Evolutionary conservation across 2,888 invertebrate species (phyloP).

Genomic region (Pachymerium ferrugineum): DNA sequence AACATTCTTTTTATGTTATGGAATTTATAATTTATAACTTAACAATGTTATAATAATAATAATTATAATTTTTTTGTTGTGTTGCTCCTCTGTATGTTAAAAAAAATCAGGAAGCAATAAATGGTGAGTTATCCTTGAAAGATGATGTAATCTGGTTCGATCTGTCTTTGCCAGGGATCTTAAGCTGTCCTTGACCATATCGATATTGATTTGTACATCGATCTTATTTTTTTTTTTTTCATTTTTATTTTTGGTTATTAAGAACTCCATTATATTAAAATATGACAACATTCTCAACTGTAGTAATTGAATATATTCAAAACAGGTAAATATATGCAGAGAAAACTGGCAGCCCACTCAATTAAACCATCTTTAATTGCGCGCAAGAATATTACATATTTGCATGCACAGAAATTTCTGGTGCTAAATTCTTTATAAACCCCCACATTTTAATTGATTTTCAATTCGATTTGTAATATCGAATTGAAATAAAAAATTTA

Average conservation of each 20-base stretch:
- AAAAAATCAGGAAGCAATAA: conserved; percentile 20
- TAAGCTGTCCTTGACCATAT: conserved; percentile 21
- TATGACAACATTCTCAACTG: no score
- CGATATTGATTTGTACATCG: conserved; percentile 17
- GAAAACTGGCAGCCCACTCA: no score
- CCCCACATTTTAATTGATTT: no score
- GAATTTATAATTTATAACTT: not conserved
- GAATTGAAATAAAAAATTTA: no score
- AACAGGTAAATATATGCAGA: no score
- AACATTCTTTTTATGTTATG: not conserved
- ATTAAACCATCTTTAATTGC: no score
- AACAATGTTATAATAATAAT: not conserved
- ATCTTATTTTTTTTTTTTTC: not conserved
- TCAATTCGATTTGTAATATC: no score
- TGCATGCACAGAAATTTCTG: no score
- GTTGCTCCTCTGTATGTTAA: conserved; percentile 8
- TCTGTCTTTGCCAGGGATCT: conserved; percentile 17
- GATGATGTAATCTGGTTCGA: conserved; percentile 21
- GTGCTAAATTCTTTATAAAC: no score
- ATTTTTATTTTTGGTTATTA: not conserved
- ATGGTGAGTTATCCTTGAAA: conserved; percentile 16
- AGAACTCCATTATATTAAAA: no score
- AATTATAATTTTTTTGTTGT: conserved; percentile 12
- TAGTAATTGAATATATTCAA: no score
- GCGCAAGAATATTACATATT: no score